Conservation (phyloP, 2,888 invertebrate species). For the Mesorhabditis belari region DNA sequence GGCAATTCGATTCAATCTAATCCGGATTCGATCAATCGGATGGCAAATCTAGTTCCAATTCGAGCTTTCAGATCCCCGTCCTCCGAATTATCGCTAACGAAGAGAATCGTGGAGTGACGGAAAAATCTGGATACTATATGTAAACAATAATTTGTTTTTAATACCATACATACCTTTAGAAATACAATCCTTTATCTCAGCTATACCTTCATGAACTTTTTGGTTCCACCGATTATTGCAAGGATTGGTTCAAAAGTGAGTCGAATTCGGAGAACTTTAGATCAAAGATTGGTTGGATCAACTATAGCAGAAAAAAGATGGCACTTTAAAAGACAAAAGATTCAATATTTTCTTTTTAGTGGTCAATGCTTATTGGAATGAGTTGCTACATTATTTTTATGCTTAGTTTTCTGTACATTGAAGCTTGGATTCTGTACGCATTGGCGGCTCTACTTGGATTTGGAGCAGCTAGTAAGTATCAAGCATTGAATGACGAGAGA, state of each 20-base stretch:
- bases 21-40: no score
- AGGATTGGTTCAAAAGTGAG: conserved; percentile 68
- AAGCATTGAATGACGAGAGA: no score
- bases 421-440: conserved; percentile 74
- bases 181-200: conserved; percentile 85
- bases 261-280: no score
- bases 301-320: no score
- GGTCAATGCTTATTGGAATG: conserved; percentile 76
- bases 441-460: conserved; percentile 79
- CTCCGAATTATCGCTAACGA: background rate
- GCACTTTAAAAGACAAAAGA: background rate
- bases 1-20: no score
- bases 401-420: conserved; percentile 75
- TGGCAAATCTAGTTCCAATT: background rate
- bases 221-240: conserved; percentile 80
- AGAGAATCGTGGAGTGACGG: background rate
- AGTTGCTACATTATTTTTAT: conserved; percentile 81
- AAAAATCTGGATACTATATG: background rate
- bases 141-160: background rate
- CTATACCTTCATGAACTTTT: conserved; percentile 82
- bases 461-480: conserved; percentile 68
- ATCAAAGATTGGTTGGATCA: no score
- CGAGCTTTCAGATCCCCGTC: background rate
- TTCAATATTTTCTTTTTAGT: conserved; percentile 56
- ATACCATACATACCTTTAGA: conserved; percentile 57